phyloP scores from a whole-genome alignment of 2,888 invertebrate genomes.

The Archaeoteleia sp. region DNA sequence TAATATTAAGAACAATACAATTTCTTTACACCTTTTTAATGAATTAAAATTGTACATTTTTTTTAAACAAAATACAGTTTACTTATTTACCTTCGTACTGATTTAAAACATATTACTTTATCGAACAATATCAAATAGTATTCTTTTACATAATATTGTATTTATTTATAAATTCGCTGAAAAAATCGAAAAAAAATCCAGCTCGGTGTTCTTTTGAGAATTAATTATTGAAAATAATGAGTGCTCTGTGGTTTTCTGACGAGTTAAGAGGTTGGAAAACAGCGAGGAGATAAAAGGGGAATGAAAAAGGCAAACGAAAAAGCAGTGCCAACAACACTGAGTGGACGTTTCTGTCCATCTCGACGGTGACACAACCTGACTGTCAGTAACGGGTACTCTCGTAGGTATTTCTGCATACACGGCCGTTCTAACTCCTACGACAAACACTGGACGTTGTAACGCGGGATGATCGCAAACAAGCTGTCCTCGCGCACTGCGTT shows the following conservation, averaged over 20 bases:
- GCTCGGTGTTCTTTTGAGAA: too few relatives aligned
- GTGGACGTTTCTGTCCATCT: constrained; percentile 19
- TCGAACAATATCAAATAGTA: too few relatives aligned
- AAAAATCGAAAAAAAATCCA: too few relatives aligned
- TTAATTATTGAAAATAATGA: too few relatives aligned
- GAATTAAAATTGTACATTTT: too few relatives aligned
- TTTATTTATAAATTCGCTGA: too few relatives aligned
- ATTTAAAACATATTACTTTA: too few relatives aligned
- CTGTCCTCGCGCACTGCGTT: constrained; percentile 34
- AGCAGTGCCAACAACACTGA: constrained; percentile 26
- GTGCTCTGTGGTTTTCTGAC: constrained; percentile 17
- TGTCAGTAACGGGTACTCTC: constrained; percentile 4
- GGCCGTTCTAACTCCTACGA: constrained; percentile 65
- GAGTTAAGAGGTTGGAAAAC: constrained; percentile 48
- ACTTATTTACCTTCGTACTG: too few relatives aligned
- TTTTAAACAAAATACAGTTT: too few relatives aligned
- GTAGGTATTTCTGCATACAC: constrained; percentile 28
- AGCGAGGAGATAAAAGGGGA: constrained; percentile 43
- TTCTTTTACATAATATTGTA: too few relatives aligned
- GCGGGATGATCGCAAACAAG: constrained; percentile 64
- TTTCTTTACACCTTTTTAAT: too few relatives aligned
- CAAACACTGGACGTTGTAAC: constrained; percentile 62
- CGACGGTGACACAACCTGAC: neutral
- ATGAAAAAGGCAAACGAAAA: constrained; percentile 50
- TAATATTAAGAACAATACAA: too few relatives aligned